Conservation (phyloP, 2,113 vertebrate species). For the Coracopsis vasa region DNA sequence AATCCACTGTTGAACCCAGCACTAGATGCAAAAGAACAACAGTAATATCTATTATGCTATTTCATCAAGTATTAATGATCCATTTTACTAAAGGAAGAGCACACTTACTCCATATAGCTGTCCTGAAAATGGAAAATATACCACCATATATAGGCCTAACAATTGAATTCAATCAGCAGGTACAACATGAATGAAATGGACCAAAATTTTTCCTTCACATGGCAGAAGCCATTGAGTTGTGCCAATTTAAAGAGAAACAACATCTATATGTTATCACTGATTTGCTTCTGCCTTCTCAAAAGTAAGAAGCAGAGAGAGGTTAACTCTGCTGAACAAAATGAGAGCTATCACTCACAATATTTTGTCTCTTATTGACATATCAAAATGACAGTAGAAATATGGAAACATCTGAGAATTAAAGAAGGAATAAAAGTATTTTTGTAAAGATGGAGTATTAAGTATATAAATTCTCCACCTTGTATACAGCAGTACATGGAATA, state of each 20-base stretch:
- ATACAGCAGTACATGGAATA: background rate
- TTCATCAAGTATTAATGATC: conserved; percentile 30
- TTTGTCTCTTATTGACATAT: background rate
- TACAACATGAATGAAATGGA: background rate
- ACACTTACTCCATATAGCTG: background rate
- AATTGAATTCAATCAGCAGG: background rate
- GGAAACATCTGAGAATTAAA: background rate
- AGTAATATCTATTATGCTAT: background rate
- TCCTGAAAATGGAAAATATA: background rate
- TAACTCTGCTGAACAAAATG: background rate
- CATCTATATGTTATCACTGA: background rate
- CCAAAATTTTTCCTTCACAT: background rate
- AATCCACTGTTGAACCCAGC: conserved; percentile 46
- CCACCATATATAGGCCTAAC: background rate
- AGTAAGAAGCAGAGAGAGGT: background rate
- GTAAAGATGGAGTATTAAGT: background rate
- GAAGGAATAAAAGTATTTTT: background rate
- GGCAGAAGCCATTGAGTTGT: background rate
- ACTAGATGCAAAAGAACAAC: conserved; percentile 22
- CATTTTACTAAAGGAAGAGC: conserved; percentile 11
- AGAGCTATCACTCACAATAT: background rate
- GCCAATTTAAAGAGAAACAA: background rate
- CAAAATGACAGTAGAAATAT: background rate
- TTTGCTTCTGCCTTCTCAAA: background rate
- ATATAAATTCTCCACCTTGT: background rate